phyloP scores from a whole-genome alignment of 2,797 vertebrate species.

The Brotula barbata region DNA sequence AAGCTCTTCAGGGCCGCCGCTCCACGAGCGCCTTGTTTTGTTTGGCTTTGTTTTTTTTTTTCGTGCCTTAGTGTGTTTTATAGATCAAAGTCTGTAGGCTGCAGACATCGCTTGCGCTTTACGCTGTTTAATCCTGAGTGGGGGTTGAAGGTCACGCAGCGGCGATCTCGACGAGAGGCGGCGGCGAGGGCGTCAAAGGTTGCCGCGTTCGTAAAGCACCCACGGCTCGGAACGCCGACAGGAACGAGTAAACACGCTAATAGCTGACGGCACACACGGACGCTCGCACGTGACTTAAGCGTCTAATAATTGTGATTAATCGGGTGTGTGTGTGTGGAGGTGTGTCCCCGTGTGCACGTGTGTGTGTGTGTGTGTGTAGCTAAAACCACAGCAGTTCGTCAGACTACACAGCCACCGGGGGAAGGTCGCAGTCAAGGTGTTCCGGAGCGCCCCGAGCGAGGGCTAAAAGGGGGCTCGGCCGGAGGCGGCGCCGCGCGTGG shows the following conservation, averaged over 20 bases:
- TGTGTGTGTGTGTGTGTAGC: conserved; percentile 7
- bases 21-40: too few relatives aligned
- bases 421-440: conserved; percentile 59
- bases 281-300: conserved; percentile 34
- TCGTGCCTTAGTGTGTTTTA: neutral
- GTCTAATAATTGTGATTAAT: conserved; percentile 56
- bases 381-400: conserved; percentile 21
- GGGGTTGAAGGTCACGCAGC: conserved; percentile 9
- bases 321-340: conserved; percentile 25
- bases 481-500: conserved; percentile 25
- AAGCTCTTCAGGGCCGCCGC: too few relatives aligned
- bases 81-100: conserved; percentile 2
- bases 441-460: conserved; percentile 20
- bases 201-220: conserved; percentile 14
- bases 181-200: conserved; percentile 14
- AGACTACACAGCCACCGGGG: conserved; percentile 30
- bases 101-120: neutral
- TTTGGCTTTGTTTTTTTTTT: too few relatives aligned
- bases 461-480: conserved; percentile 42
- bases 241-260: conserved; percentile 7
- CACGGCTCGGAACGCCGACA: conserved; percentile 18
- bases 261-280: conserved; percentile 33
- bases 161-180: conserved; percentile 20
- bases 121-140: neutral
- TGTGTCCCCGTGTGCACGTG: conserved; percentile 22